These are phyloP conservation scores for Tipula unca DNA, from an alignment of 2,888 invertebrate genomes.

Conservation along the genomic window DNA sequence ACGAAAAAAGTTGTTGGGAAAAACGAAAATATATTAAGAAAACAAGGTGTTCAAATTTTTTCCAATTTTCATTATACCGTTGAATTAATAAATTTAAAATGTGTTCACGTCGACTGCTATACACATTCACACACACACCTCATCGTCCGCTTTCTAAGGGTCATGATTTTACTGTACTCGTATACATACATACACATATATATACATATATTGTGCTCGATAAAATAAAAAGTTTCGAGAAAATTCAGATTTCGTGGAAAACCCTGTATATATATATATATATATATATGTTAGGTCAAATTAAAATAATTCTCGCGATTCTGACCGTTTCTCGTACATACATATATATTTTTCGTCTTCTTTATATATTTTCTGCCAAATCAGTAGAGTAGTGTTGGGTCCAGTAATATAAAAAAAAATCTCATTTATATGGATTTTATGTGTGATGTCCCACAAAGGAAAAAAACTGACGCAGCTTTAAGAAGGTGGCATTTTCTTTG, in stretches of 20 bases:
- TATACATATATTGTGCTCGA: too few relatives aligned
- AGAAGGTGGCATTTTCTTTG: constrained; percentile 14
- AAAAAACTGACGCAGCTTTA: constrained; percentile 19
- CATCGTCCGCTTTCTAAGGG: not conserved
- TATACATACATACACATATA: not conserved
- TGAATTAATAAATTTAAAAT: not conserved
- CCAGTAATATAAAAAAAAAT: not conserved
- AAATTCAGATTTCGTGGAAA: not conserved
- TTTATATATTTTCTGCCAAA: not conserved
- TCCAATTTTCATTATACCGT: not conserved
- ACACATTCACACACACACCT: not conserved
- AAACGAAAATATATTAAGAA: not conserved
- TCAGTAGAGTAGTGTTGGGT: constrained; percentile 1
- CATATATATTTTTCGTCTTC: not conserved
- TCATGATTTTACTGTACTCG: not conserved
- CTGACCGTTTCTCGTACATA: not conserved
- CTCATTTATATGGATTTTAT: constrained; percentile 17
- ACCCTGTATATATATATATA: not conserved
- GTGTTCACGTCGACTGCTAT: not conserved
- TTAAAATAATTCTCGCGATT: constrained; percentile 21
- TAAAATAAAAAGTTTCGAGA: not conserved
- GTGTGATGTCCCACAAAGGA: constrained; percentile 19
- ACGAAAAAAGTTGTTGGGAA: not conserved
- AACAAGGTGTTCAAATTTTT: constrained; percentile 17
- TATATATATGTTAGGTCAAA: constrained; percentile 17